Conservation (phyloP, 2,797 vertebrate species). For the Leptoclinus maculatus region DNA sequence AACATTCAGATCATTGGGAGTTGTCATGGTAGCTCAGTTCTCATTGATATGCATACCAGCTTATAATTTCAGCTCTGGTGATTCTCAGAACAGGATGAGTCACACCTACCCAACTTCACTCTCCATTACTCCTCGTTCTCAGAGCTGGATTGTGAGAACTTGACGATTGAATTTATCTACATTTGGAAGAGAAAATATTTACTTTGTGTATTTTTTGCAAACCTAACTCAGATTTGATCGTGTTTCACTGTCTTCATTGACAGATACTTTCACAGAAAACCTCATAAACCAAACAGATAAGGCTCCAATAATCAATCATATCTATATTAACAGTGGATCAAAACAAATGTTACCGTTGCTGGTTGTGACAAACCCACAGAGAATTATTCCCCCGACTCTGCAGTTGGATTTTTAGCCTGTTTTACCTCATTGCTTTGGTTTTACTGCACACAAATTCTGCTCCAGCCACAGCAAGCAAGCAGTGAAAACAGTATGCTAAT, state of each 20-base stretch:
- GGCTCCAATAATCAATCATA: not conserved
- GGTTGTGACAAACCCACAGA: not conserved
- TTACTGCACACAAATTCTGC: not conserved
- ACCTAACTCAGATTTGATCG: not conserved
- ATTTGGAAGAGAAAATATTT: slow-evolving; percentile 39
- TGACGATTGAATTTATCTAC: slow-evolving; percentile 41
- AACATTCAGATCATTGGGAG: slow-evolving; percentile 56
- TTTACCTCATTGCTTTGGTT: slow-evolving; percentile 6
- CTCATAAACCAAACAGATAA: not conserved
- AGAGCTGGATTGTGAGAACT: slow-evolving; percentile 37
- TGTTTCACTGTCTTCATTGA: not conserved
- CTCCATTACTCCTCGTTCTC: slow-evolving; percentile 39
- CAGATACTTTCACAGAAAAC: not conserved
- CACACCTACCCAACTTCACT: slow-evolving; percentile 60
- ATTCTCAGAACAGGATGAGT: slow-evolving; percentile 74
- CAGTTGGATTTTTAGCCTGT: not conserved
- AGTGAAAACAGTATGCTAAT: not conserved
- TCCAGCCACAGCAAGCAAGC: not conserved
- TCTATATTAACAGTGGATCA: not conserved
- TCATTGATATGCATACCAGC: slow-evolving; percentile 73
- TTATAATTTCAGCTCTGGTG: slow-evolving; percentile 70
- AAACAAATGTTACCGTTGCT: not conserved
- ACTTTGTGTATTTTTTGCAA: slow-evolving; percentile 5
- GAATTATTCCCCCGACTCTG: not conserved
- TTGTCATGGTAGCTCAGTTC: slow-evolving; percentile 72